These are phyloP conservation scores for Sesia apiformis DNA, from an alignment of 2,888 invertebrate species.

Conservation along the genomic window DNA sequence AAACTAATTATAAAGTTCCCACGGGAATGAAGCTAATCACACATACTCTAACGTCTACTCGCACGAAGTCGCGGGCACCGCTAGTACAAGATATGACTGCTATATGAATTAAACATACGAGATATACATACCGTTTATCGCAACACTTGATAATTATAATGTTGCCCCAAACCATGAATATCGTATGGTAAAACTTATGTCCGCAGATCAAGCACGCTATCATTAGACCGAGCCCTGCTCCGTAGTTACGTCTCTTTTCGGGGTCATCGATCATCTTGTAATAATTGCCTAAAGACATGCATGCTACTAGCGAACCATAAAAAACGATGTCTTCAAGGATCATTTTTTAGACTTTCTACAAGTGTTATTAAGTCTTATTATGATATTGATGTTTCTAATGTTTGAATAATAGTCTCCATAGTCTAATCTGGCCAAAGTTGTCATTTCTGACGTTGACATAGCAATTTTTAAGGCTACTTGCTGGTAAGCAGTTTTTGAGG, in stretches of 20 bases:
- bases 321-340: constrained; percentile 16
- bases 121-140: constrained; percentile 63
- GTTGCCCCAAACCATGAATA: constrained; percentile 76
- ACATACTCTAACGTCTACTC: too few relatives aligned
- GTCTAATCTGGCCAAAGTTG: too few relatives aligned
- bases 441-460: too few relatives aligned
- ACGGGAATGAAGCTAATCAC: too few relatives aligned
- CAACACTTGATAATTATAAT: constrained; percentile 74
- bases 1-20: too few relatives aligned
- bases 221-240: constrained; percentile 75
- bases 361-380: neutral
- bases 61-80: too few relatives aligned
- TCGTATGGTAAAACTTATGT: constrained; percentile 70
- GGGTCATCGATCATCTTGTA: constrained; percentile 73
- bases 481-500: too few relatives aligned
- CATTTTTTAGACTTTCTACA: neutral
- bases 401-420: too few relatives aligned
- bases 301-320: constrained; percentile 42
- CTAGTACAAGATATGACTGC: too few relatives aligned
- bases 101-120: neutral
- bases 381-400: too few relatives aligned
- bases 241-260: constrained; percentile 69
- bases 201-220: constrained; percentile 77
- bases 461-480: too few relatives aligned
- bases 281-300: constrained; percentile 74